These are phyloP conservation scores for Sciurus niger DNA, from an alignment of 2,113 vertebrate genomes.

Conservation along the genomic window DNA sequence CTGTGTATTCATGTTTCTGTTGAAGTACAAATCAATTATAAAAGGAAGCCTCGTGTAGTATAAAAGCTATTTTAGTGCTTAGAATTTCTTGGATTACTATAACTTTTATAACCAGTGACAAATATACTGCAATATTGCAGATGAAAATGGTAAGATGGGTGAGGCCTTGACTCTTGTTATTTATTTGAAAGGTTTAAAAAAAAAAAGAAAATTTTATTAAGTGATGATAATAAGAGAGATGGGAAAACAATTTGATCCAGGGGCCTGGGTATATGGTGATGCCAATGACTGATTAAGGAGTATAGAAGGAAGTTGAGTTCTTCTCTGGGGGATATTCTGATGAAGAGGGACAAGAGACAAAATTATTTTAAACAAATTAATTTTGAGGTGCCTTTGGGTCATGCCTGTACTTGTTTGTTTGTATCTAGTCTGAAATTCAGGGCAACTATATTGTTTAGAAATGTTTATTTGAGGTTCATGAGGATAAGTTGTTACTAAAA, in stretches of 20 bases:
- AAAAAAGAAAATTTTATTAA: background rate
- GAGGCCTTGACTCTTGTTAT: background rate
- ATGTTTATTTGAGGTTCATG: background rate
- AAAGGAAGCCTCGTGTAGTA: background rate
- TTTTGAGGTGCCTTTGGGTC: background rate
- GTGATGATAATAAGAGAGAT: background rate
- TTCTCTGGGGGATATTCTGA: background rate
- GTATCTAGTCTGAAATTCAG: slow-evolving; percentile 2
- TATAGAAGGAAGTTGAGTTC: background rate
- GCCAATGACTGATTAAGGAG: background rate
- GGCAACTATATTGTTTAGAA: background rate
- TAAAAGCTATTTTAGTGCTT: background rate
- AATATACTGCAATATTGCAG: background rate
- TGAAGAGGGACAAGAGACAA: background rate
- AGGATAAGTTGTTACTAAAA: slow-evolving; percentile 41
- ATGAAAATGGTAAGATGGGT: background rate
- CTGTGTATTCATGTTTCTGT: background rate
- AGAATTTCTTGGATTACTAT: background rate
- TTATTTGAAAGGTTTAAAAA: slow-evolving; percentile 28
- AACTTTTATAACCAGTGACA: background rate
- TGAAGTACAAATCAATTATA: background rate
- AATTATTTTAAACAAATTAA: background rate
- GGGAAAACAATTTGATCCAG: background rate
- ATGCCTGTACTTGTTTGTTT: background rate
- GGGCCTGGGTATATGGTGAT: background rate